Evolutionary conservation across 2,888 invertebrate genomes (phyloP).

Genomic region (Andrena fulva): DNA sequence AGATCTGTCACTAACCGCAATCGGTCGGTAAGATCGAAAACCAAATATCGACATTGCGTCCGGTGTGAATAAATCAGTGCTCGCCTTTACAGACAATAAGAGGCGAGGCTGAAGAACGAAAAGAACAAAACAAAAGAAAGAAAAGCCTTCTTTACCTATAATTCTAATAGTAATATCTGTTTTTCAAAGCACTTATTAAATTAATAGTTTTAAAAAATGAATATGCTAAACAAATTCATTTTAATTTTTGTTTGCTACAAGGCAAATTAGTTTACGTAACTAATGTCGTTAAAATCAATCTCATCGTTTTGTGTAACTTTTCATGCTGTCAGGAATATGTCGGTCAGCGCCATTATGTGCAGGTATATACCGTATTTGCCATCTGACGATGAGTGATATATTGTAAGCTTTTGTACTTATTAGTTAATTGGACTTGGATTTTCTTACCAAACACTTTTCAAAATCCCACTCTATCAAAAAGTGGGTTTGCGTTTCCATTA

Average conservation of each 20-base stretch:
- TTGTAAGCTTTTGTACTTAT: neutral
- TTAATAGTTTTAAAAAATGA: too few relatives aligned
- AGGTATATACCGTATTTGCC: slow-evolving; percentile 81
- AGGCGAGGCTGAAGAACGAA: too few relatives aligned
- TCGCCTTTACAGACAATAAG: too few relatives aligned
- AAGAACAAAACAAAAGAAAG: too few relatives aligned
- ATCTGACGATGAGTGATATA: slow-evolving; percentile 8
- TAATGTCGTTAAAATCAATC: slow-evolving; percentile 45
- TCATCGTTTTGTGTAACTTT: slow-evolving; percentile 74
- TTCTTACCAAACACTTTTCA: slow-evolving; percentile 6
- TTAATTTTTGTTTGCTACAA: neutral
- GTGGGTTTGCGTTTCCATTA: neutral
- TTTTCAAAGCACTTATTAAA: too few relatives aligned
- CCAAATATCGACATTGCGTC: too few relatives aligned
- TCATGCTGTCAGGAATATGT: slow-evolving; percentile 85
- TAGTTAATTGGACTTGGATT: slow-evolving; percentile 2
- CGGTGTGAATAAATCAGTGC: too few relatives aligned
- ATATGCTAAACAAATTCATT: neutral
- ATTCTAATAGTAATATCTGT: too few relatives aligned
- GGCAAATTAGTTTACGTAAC: slow-evolving; percentile 18
- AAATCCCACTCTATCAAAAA: neutral
- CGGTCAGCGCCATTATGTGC: slow-evolving; percentile 85
- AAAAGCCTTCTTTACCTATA: too few relatives aligned
- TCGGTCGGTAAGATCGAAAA: too few relatives aligned
- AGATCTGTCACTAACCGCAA: too few relatives aligned